Evolutionary conservation across 2,113 vertebrate genomes (phyloP), one percentile per base, ranked within the genome.

Genomic region (Fregetta grallaria): DNA sequence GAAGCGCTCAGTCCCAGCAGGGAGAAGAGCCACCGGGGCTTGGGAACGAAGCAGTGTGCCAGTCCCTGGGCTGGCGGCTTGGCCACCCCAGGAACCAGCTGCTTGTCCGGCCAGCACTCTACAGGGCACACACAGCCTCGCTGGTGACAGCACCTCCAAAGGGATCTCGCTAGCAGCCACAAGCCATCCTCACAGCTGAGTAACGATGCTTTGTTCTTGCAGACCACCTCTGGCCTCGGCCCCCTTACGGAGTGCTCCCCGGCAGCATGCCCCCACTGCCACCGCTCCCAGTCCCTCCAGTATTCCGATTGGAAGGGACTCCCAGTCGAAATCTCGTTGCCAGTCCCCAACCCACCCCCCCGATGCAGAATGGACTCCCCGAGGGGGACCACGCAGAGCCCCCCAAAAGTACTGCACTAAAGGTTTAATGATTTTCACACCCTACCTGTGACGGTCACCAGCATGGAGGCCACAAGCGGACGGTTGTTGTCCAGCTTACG

Each of bases 401-500:
- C 47, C 34, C 36, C 6, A 1, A 12, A 78, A 30, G 15, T 22
- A 49, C 40, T 7, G 23, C 15, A 42, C 23, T 20, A 8, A 76
- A 67, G 34, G 32, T 68, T 79, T 56, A 79, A 70, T 36, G 65
- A 68, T 63, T 84, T 79, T 38, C 76, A 93, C 14, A 53, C 47
- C 99, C 99, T 98, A 99, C 99, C 99, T 98, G 99, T 99, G 96
- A 99, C 99, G 3, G 99, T 99, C 98, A 99, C 98, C 98, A 99
- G 97, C 99, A 99, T 99, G 96, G 99, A 99, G 79, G 99, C 99
- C 96, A 99, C 98, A 79, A 99, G 98, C 1, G 99, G 99, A 71
- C 99, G 99, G 97, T 99, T 99, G 98, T 99, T 99, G 98, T 99
- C 99, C 97, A 99, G 97, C 96, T 99, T 99, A 88, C 99, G 98